Percentiles rank a stretch among this genome's conserved stretches.
Evolutionary conservation across 2,888 invertebrate species (phyloP).

Genomic region (Hemicrepidius hirtus): DNA sequence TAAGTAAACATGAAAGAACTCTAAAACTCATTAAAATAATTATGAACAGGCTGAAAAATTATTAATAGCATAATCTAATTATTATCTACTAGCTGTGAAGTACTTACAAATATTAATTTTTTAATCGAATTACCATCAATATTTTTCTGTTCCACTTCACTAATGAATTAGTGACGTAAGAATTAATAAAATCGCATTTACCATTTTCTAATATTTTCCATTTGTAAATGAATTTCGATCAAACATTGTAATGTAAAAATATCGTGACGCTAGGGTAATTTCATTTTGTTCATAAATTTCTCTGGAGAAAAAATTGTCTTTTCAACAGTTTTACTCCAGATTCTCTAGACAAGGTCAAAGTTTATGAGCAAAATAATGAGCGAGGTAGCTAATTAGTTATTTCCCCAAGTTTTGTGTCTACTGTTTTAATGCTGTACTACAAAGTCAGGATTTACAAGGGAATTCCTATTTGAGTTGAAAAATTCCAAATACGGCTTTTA

Average conservation of each 20-base stretch:
- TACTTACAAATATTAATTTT: too few relatives aligned
- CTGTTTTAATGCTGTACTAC: neutral
- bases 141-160: too few relatives aligned
- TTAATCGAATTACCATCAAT: too few relatives aligned
- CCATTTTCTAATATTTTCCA: conserved; percentile 6
- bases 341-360: conserved; percentile 12
- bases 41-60: too few relatives aligned
- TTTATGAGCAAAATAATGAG: conserved; percentile 11
- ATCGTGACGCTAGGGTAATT: conserved; percentile 15
- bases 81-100: too few relatives aligned
- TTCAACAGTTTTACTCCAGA: neutral
- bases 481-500: too few relatives aligned
- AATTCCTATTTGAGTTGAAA: too few relatives aligned
- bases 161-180: neutral
- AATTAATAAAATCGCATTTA: conserved; percentile 24
- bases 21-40: too few relatives aligned
- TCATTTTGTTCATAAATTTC: conserved; percentile 32
- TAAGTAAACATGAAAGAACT: too few relatives aligned
- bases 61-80: too few relatives aligned
- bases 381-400: conserved; percentile 7
- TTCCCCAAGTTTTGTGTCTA: neutral
- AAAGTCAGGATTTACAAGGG: too few relatives aligned
- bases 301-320: conserved; percentile 11
- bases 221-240: conserved; percentile 31
- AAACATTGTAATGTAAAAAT: conserved; percentile 29